phyloP scores from a whole-genome alignment of 2,888 invertebrate genomes.

The Cryptocephalus primarius region DNA sequence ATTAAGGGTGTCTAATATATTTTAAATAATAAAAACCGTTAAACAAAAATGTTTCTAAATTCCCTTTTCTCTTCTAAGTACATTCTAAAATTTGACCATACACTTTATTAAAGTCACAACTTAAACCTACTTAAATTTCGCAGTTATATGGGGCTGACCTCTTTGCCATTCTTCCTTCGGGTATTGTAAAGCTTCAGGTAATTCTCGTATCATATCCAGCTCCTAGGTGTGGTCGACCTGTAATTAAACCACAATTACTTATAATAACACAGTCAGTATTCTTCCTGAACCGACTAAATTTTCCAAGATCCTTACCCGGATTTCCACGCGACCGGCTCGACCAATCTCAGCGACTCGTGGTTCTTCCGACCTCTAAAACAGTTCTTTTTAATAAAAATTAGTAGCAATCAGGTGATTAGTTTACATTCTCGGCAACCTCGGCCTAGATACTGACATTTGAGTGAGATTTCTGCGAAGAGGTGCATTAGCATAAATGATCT shows the following conservation, averaged over 20 bases:
- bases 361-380: conserved; percentile 10
- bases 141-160: too few species aligned
- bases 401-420: neutral
- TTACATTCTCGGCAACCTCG: conserved; percentile 19
- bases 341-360: conserved; percentile 20
- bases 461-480: conserved; percentile 3
- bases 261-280: too few species aligned
- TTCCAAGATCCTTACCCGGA: conserved; percentile 15
- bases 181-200: too few species aligned
- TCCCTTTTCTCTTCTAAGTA: too few species aligned
- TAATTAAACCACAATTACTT: conserved; percentile 1
- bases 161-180: too few species aligned
- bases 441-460: conserved; percentile 14
- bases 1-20: too few species aligned
- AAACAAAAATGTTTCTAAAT: too few species aligned
- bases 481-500: neutral
- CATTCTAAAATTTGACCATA: too few species aligned
- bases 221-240: conserved; percentile 17
- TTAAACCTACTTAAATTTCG: too few species aligned
- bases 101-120: too few species aligned
- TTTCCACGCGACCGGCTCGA: conserved; percentile 23
- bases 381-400: neutral
- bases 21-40: too few species aligned
- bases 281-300: too few species aligned
- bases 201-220: conserved; percentile 12